Percentiles rank a stretch among this genome's conserved stretches.
Evolutionary conservation across 2,113 vertebrate species (phyloP).

Genomic region (Mesembrinibis cayennensis): DNA sequence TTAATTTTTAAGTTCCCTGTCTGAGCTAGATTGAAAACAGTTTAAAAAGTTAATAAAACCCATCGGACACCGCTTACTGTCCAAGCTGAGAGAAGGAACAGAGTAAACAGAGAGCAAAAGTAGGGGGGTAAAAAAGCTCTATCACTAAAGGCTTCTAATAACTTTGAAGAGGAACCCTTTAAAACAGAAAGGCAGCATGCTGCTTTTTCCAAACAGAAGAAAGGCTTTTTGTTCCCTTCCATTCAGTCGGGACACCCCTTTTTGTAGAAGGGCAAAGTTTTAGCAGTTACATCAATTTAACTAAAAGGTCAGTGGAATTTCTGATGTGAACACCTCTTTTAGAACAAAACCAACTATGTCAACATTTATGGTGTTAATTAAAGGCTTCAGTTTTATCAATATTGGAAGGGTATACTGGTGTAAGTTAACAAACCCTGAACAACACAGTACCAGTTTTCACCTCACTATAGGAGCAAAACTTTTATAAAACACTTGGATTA

Average conservation of each 20-base stretch:
- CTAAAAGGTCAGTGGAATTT: not conserved
- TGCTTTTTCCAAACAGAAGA: not conserved
- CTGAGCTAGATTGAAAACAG: not conserved
- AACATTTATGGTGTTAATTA: not conserved
- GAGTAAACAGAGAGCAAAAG: not conserved
- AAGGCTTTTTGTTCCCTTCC: not conserved
- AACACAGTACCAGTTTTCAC: not conserved
- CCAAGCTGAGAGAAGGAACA: not conserved
- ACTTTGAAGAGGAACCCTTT: not conserved
- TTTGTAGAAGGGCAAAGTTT: not conserved
- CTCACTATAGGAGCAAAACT: not conserved
- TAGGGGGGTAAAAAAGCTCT: accelerated
- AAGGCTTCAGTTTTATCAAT: not conserved
- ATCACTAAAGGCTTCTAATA: not conserved
- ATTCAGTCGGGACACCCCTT: not conserved
- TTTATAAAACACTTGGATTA: not conserved
- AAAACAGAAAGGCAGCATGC: not conserved
- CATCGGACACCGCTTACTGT: not conserved
- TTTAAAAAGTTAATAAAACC: not conserved
- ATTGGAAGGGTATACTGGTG: not conserved
- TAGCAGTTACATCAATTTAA: not conserved
- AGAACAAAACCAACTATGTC: not conserved
- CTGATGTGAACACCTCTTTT: not conserved
- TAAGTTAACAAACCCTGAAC: not conserved
- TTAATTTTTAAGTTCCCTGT: not conserved